Evolutionary conservation across 2,888 invertebrate genomes (phyloP).

Genomic region (Yponomeuta cagnagella): DNA sequence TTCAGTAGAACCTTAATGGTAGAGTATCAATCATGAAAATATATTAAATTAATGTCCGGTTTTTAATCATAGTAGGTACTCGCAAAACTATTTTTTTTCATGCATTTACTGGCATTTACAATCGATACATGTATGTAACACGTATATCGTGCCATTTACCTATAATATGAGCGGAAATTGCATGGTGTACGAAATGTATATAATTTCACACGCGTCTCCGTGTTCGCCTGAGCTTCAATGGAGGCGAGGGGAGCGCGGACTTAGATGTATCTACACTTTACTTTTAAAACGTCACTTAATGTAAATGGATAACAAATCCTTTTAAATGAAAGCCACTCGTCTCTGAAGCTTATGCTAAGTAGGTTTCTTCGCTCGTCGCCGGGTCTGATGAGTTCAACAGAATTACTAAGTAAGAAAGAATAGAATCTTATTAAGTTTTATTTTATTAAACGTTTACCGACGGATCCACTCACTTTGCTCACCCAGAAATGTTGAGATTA

Average conservation of each 20-base stretch:
- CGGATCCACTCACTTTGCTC: conserved; percentile 2
- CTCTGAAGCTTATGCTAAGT: conserved; percentile 48
- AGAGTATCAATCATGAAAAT: background rate
- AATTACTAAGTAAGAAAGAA: conserved; percentile 13
- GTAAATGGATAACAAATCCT: conserved; percentile 36
- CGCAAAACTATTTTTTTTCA: background rate
- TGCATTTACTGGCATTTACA: background rate
- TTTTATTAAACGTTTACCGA: conserved; percentile 15
- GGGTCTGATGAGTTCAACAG: conserved; percentile 38
- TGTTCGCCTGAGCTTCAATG: background rate
- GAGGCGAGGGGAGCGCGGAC: background rate
- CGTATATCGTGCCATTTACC: background rate
- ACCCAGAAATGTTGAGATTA: background rate
- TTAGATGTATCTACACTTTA: background rate
- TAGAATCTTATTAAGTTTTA: conserved; percentile 13
- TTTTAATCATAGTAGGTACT: background rate
- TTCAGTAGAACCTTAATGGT: background rate
- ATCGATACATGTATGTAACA: too few relatives aligned
- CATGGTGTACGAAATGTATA: background rate
- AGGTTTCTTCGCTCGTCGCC: conserved; percentile 50
- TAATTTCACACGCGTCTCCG: background rate
- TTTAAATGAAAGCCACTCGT: conserved; percentile 32
- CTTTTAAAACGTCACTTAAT: conserved; percentile 33
- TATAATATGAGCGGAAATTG: background rate
- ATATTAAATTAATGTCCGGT: background rate